Evolutionary conservation across 2,888 invertebrate genomes (phyloP), one percentile per base, ranked within the genome.

Genomic region (Nowickia ferox): DNA sequence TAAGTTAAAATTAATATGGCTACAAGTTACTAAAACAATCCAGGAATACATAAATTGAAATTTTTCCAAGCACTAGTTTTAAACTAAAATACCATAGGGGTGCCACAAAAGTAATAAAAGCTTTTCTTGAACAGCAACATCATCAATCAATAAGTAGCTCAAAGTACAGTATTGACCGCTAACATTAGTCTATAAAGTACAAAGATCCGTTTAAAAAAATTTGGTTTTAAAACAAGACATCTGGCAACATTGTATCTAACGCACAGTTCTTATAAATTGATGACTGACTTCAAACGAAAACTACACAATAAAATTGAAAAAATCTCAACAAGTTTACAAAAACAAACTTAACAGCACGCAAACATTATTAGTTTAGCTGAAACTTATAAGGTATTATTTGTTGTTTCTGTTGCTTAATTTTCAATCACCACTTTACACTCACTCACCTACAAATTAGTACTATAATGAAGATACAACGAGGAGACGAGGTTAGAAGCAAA

Each of bases 361-460:
- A 83, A 72, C 71, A 38, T 19, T 77, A 71, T 71, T 83, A 77
- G 65, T 57, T 72, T 72, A 65, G 40, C 15, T 40, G 19, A 63
- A 71, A 53, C 59, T 69, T 57, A 53, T 40, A 53, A 78, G 19
- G 19, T 59, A 55, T 51, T 48, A 30, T 30, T 46, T 81, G 17
- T 61, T 65, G 48, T 38, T 30, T 30, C 30, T 74, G 38, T 17
- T 74, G 30, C 55, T 63, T 61, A 19, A 46, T 79, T 76, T 71
- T 65, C 30, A 59, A 66, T 71, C 51, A 66, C 38, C 22, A 84
- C 76, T 79, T 79, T 66, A 76, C 75, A 79, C 84, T 84, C 75
- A 69, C 69, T 79, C 78, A 69, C 75, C 46, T 66, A 59, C 57
- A 71, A 84, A 84, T 84, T 80, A 80, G 71, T 63, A 61, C 13